Percentiles rank a stretch among this genome's conserved stretches.
These are phyloP conservation scores for Galbula dea DNA, from an alignment of 2,113 vertebrate genomes.

Conservation along the genomic window DNA sequence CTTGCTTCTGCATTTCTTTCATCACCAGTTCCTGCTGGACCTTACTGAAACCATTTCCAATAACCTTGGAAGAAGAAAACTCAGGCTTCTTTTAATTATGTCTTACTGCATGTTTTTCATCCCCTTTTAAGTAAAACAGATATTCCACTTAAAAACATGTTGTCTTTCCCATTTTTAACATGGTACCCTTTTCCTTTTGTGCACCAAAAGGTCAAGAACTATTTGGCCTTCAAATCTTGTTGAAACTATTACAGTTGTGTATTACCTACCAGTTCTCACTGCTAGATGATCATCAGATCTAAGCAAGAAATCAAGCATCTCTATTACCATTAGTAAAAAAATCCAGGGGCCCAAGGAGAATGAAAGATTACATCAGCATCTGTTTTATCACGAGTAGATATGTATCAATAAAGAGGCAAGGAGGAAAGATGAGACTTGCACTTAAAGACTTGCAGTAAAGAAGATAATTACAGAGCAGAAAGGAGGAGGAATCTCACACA, in stretches of 20 bases:
- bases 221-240: background rate
- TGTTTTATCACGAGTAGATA: background rate
- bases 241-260: background rate
- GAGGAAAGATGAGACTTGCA: background rate
- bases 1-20: background rate
- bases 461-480: background rate
- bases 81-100: background rate
- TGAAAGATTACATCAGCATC: background rate
- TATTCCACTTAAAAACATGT: background rate
- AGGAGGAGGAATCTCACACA: background rate
- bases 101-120: background rate
- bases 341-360: background rate
- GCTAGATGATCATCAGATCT: background rate
- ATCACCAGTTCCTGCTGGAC: background rate
- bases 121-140: background rate
- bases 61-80: background rate
- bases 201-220: background rate
- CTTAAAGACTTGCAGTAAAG: background rate
- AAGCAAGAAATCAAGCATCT: background rate
- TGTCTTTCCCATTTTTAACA: background rate
- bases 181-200: background rate
- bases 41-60: background rate
- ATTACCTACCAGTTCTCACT: background rate
- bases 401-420: background rate
- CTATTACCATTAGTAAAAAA: background rate